These are phyloP conservation scores for Philhelius pedissequus DNA, from an alignment of 2,888 invertebrate species.

Conservation along the genomic window DNA sequence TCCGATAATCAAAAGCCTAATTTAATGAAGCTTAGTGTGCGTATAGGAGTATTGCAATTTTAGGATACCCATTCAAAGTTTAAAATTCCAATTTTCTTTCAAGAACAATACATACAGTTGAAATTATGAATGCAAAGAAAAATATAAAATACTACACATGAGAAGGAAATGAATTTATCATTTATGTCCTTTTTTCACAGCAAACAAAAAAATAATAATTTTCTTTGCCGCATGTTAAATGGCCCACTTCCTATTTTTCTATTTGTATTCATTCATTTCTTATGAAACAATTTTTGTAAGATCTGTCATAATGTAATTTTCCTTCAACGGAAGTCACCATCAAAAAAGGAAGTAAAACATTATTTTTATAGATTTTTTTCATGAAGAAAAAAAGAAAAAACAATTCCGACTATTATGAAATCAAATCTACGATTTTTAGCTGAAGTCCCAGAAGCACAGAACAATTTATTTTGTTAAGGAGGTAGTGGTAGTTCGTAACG, in stretches of 20 bases:
- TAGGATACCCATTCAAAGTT: not conserved
- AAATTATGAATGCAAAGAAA: not conserved
- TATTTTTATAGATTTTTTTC: not conserved
- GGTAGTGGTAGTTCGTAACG: not conserved
- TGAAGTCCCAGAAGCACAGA: not conserved
- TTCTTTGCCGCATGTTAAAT: slow-evolving; percentile 11
- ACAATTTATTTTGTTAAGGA: not conserved
- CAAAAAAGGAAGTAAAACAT: not conserved
- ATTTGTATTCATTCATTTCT: not conserved
- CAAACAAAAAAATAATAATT: not conserved
- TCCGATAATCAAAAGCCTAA: no score
- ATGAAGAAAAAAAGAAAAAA: no score
- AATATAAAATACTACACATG: not conserved
- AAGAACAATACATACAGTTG: not conserved
- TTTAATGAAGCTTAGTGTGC: not conserved
- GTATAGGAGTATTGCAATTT: not conserved
- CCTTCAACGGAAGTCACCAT: not conserved
- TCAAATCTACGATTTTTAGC: not conserved
- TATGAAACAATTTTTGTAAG: not conserved
- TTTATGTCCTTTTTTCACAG: slow-evolving; percentile 6
- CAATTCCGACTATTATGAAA: not conserved
- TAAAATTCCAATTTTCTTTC: not conserved
- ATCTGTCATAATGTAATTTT: not conserved
- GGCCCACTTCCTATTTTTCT: slow-evolving; percentile 30
- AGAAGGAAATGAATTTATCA: not conserved